Base-by-base conservation (phyloP, 2,113 vertebrate genomes). In the Sinocyclocheilus maitianheensis region DNA sequence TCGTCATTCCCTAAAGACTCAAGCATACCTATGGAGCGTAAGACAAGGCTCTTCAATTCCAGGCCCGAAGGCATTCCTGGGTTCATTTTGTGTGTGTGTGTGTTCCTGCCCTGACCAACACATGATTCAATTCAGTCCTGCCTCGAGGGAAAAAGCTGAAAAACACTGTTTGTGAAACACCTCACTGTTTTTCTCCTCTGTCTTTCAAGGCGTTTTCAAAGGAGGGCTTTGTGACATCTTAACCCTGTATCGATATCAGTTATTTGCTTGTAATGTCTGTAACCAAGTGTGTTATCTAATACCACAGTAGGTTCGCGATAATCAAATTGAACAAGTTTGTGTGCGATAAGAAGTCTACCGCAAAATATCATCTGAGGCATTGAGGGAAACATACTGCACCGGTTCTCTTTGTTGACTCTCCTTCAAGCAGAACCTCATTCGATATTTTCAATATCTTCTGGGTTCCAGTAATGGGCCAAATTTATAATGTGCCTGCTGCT, bases 401-500 rank as follows among this genome's bases (percentile, higher is more conserved):
- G 43, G 30, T 83, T 84, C 55, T 74, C 26, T 65, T 51, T 84
- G 40, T 87, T 77, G 37, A 63, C 48, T 86, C 72, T 87, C 69
- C 83, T 85, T 86, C 75, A 90, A 76, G 85, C 62, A 34, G 40
- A 86, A 58, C 86, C 43, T 14, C 67, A n/a, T 77, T 88, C 75
- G 4, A 87, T 83, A 87, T 85, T 88, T 69, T 87, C 67, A 77
- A 88, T 80, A 91, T 87, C 62, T 53, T 7, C 71, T 53, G 55
- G 53, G 82, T 86, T 89, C 63, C 48, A 85, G 51, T 89, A 88
- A 90, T 91, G 53, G 87, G 63, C 90, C 76, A 89, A 89, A 92
- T 67, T 46, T 89, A 74, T 67, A 88, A 89, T 90, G 91, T 89
- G n/a, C 83, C 72, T 79, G 48, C 90, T 69, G 84, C 84, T 89